Base-by-base conservation (phyloP, 2,888 invertebrate species). In the Malacosoma neustria region DNA sequence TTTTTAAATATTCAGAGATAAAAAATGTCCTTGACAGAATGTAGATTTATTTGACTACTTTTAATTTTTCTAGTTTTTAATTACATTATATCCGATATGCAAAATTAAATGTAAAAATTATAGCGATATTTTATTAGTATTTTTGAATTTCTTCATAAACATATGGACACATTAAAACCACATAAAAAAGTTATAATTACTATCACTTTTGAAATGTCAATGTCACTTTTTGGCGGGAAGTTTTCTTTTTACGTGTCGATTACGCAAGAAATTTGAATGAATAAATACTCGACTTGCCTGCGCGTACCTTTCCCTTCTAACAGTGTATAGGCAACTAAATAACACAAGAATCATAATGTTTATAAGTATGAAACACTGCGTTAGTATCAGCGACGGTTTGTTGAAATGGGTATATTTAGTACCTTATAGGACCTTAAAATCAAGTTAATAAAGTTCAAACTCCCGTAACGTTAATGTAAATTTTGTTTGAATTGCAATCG, bases 331-430 rank as follows among this genome's bases (percentile, higher is more conserved):
- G 62, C 70, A 72, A 82, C 82, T 82, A 79, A 80, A 57, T 71
- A 57, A 64, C 65, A 68, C 66, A 69, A 73, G 72, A 61, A 72
- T 65, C 66, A 72, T 73, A 72, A 76, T 72, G 75, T 75, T 75
- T 75, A 72, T 77, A 77, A 79, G 74, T 77, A 79, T 71, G 70
- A 72, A 80, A 68, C 71, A 72, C 76, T 75, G 57, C 57, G 49
- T 58, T 64, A 61, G 61, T 62, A 64, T 57, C 53, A 48, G 54
- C 66, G 22, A 22, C 22, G 22, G 22, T 7, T 22, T 81, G 80
- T 82, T 67, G 84, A 75, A 82, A 81, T 61, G 53, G 36, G 45
- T 46, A 45, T 41, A 50, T 42, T 44, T 43, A 42, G 13, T 39
- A 43, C 33, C 29, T 11, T 29, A 34, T 38, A 36, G 33, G 40